A percentile compares a stretch with the other conserved stretches of the same genome.
Evolutionary conservation across 1,140 invertebrate genomes (phyloP).

Genomic region (Rhysida immarginata): DNA sequence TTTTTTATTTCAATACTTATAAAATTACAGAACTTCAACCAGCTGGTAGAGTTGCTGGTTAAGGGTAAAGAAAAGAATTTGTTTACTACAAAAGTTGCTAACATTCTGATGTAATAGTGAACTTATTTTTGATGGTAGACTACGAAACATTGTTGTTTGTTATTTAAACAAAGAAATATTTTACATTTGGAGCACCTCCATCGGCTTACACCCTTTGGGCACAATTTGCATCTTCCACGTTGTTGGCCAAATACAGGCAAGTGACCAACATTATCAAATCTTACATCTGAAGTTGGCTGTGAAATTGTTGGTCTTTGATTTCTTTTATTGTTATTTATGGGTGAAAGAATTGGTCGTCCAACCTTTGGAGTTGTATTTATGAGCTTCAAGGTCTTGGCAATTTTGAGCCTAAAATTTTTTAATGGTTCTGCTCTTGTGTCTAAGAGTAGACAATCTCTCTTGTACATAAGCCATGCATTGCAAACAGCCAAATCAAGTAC

Average conservation of each 20-base stretch:
- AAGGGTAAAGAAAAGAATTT: too few relatives aligned
- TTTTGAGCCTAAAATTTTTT: background rate
- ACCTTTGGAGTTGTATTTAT: background rate
- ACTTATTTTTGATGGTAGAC: background rate
- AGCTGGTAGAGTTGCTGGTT: too few relatives aligned
- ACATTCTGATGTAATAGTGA: too few relatives aligned
- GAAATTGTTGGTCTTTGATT: too few relatives aligned
- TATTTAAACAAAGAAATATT: background rate
- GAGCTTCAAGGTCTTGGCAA: background rate
- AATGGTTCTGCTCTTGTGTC: too few relatives aligned
- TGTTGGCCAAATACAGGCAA: background rate
- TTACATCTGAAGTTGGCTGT: too few relatives aligned
- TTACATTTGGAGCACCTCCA: background rate
- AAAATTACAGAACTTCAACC: too few relatives aligned
- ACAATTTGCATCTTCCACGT: background rate
- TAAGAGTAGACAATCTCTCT: background rate
- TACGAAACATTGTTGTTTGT: background rate
- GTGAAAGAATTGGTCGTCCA: too few relatives aligned
- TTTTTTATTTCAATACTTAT: too few relatives aligned
- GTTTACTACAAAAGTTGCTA: too few relatives aligned
- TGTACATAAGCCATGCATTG: background rate
- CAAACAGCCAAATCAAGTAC: background rate
- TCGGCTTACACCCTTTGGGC: background rate
- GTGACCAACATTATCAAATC: background rate
- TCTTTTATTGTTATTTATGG: too few relatives aligned